Evolutionary conservation across 2,113 vertebrate species (phyloP), one percentile per base, ranked within the genome.

Genomic region (Microcebus ravelobensis): DNA sequence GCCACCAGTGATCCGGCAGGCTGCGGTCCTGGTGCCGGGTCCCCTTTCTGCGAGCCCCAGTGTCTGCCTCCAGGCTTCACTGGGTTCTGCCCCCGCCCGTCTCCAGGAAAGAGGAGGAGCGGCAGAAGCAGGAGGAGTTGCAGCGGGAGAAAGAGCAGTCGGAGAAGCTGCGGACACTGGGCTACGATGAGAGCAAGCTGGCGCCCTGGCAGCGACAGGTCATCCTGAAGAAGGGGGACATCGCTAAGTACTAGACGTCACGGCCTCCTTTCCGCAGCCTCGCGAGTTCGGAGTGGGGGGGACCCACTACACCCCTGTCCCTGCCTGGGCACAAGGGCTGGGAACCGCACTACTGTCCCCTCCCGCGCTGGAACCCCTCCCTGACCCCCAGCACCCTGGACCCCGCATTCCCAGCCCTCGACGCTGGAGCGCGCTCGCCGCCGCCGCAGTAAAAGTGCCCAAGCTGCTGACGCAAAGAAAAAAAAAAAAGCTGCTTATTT

Each of bases 161-260:
- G 12, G 99, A 99, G 98, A 99, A 99, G 97, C 98, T 99, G 98
- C 99, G 99, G 94, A 99, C 99, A 94, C 98, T 99, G 77, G 99
- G 99, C 97, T 99, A 99, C 42, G 99, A 99, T 27, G 99, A 99
- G 97, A 99, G 98, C 98, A 99, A 99, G 98, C 98, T 99, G 98
- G 99, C 99, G 0, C 99, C 99, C 59, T 99, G 99, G 99, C 99
- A 99, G 97, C 98, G 99, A 97, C 99, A 99, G 98, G 99, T 99
- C 97, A 99, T 99, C 98, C 98, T 99, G 97, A 99, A 99, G 99
- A 99, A 99, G 98, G 99, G 99, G 95, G 99, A 99, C 96, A 99
- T 99, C 98, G 98, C 99, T 90, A 99, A 99, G 99, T 98, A 99
- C 97, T 99, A 99, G 98, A 89, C 48, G 23, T 48, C 29, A 27